These are phyloP conservation scores for Dione vanillae DNA, from an alignment of 2,888 invertebrate species.

Conservation along the genomic window DNA sequence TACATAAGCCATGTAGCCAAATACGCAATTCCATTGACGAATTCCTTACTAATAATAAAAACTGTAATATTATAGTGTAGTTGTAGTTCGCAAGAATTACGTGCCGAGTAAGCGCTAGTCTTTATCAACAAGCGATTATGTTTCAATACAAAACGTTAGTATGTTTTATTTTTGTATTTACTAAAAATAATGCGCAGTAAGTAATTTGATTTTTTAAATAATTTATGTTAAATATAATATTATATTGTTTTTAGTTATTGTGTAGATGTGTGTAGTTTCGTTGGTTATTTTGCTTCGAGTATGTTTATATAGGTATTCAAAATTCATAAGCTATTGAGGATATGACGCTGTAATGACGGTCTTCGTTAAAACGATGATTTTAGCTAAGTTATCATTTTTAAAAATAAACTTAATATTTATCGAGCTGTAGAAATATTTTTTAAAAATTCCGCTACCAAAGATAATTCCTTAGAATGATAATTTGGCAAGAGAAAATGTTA, in stretches of 20 bases:
- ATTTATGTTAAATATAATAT: slow-evolving; percentile 2
- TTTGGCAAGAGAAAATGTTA: too few relatives aligned
- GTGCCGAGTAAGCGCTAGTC: slow-evolving; percentile 23
- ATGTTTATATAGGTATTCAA: too few relatives aligned
- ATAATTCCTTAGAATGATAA: too few relatives aligned
- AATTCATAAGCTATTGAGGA: background rate
- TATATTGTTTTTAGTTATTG: slow-evolving; percentile 3
- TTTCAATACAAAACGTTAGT: slow-evolving; percentile 31
- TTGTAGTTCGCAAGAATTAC: slow-evolving; percentile 24
- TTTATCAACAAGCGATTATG: slow-evolving; percentile 27
- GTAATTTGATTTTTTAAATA: slow-evolving; percentile 1
- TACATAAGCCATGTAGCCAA: background rate
- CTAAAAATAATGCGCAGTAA: slow-evolving; percentile 16
- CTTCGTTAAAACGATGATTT: background rate
- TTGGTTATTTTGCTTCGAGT: background rate
- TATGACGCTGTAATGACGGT: background rate
- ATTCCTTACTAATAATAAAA: slow-evolving; percentile 28
- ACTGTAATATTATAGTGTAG: slow-evolving; percentile 2
- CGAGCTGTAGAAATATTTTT: too few relatives aligned
- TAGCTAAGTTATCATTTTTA: too few relatives aligned
- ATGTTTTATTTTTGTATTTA: background rate
- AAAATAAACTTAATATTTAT: too few relatives aligned
- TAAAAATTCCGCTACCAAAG: too few relatives aligned
- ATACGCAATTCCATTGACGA: slow-evolving; percentile 28
- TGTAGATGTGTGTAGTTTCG: background rate